Percentiles rank a stretch among this genome's conserved stretches.
These are phyloP conservation scores for Polypterus bichir DNA, from an alignment of 2,113 vertebrate species.

Conservation along the genomic window DNA sequence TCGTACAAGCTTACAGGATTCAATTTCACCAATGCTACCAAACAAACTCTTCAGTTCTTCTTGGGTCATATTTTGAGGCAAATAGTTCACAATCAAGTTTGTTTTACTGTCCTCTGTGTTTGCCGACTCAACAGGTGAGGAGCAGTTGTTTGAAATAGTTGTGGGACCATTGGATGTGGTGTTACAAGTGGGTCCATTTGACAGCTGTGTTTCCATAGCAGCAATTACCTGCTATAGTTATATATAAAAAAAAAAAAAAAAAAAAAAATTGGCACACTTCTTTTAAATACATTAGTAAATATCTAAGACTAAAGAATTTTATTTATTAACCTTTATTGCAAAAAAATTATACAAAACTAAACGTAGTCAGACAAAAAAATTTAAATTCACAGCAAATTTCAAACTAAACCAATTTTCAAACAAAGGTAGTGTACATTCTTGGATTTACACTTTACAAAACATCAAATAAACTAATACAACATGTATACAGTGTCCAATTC, in stretches of 20 bases:
- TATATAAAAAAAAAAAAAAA: constrained; percentile 24
- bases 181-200: constrained; percentile 92
- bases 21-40: constrained; percentile 91
- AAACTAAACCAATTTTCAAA: no score
- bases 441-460: no score
- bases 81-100: constrained; percentile 96
- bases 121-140: constrained; percentile 82
- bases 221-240: constrained; percentile 89
- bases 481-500: no score
- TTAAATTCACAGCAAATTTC: no score
- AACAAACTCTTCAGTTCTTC: constrained; percentile 94
- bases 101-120: constrained; percentile 96
- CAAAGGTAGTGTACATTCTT: no score
- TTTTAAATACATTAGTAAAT: no score
- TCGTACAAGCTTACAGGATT: constrained; percentile 93
- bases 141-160: constrained; percentile 81
- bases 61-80: constrained; percentile 96
- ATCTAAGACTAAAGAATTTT: no score
- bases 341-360: no score
- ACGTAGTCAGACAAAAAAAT: no score
- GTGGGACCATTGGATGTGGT: constrained; percentile 82
- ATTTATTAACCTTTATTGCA: no score
- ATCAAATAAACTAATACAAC: no score
- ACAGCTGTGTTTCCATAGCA: constrained; percentile 98
- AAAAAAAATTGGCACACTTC: constrained; percentile 20